Base-by-base conservation (phyloP, 1,140 invertebrate species). In the Thaumetopoea pityocampa region DNA sequence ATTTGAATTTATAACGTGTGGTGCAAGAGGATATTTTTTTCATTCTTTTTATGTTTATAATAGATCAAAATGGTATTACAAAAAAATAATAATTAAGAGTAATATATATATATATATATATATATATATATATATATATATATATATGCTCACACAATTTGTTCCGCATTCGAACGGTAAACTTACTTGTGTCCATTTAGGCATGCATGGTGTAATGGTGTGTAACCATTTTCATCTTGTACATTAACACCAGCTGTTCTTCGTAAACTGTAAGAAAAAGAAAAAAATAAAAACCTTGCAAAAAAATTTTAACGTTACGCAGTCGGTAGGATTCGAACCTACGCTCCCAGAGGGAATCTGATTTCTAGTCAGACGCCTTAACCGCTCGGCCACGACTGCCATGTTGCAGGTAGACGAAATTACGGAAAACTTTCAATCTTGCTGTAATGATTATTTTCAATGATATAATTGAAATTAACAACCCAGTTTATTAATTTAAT, bases 161-260 rank as follows among this genome's bases (percentile, higher is more conserved):
- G n/a, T n/a, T n/a, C n/a, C n/a, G 11, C 2, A 22, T 6, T 1
- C 2, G 7, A 16, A 16, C 5, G 3, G 5, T 3, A 15, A 26
- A 87, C 89, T 89, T 90, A 97, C 94, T 88, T 92, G 77, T 98
- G 96, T 3, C 96, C 96, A 84, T 98, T 96, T 18, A 99, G 88
- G 30, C 96, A 93, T 23, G 97, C 96, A 79, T 97, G 94, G 78
- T 99, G 97, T 20, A 99, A 88, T 3, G 96, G 92, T 4, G 97
- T 96, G 72, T 97, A 98, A n/a, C 96, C 96, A 76, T 93, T 96
- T 55, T 90, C 90, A 71, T 98, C 96, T 86, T 96, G 93, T 49
- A 95, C 93, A 85, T 98, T 98, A 18, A 95, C 93, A 45, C 95
- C 96, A 11, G 94, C 92, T 36, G 93, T 93, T 72, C 95, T 89